These are phyloP conservation scores for Tetheella fluctuosa DNA, from an alignment of 2,888 invertebrate genomes.

Conservation along the genomic window DNA sequence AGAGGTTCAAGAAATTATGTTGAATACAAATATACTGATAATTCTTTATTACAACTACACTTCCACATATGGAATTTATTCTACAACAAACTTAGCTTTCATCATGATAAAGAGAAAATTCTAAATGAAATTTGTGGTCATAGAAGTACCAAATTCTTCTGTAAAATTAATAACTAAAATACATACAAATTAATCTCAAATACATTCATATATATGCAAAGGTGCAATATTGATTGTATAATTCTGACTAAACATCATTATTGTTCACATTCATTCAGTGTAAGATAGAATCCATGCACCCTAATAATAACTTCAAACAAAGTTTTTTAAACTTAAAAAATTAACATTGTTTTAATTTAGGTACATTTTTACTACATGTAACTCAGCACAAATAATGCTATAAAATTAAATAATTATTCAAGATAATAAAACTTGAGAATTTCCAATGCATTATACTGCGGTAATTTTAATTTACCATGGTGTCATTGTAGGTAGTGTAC, in stretches of 20 bases:
- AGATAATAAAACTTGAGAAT: neutral
- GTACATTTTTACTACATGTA: neutral
- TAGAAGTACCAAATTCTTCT: conserved; percentile 57
- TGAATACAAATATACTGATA: conserved; percentile 79
- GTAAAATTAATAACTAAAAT: conserved; percentile 54
- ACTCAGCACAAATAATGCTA: neutral
- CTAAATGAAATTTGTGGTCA: conserved; percentile 68
- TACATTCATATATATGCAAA: conserved; percentile 45
- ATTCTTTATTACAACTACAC: conserved; percentile 77
- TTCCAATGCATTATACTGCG: neutral
- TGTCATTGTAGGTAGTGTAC: neutral
- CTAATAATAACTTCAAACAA: neutral
- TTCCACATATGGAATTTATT: conserved; percentile 75
- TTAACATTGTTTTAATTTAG: neutral
- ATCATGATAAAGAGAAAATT: conserved; percentile 66
- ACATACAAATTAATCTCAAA: conserved; percentile 66
- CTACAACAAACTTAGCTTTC: conserved; percentile 74
- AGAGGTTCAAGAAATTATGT: conserved; percentile 80
- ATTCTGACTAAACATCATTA: conserved; percentile 31
- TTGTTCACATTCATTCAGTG: conserved; percentile 51
- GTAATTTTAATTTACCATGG: neutral
- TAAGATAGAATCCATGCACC: conserved; percentile 23
- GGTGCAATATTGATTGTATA: conserved; percentile 64
- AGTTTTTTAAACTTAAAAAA: neutral
- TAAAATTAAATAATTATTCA: neutral